Base-by-base conservation (phyloP, 1,140 invertebrate species). In the Doryteuthis pealeii region DNA sequence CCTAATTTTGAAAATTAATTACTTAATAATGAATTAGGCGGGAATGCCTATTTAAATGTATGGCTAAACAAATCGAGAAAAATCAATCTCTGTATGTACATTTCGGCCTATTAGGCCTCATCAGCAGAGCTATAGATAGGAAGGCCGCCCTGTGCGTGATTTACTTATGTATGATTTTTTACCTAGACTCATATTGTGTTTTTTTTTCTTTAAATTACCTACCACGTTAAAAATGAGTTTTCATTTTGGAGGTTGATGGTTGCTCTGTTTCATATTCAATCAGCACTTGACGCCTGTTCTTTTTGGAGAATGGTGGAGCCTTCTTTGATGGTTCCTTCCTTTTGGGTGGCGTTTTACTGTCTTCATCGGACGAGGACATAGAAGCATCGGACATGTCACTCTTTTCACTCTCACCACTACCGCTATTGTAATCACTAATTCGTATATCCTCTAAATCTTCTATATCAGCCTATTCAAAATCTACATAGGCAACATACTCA, bases 261-360 rank as follows among this genome's bases (percentile, higher is more conserved):
- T 80, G 78, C 40, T 83, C 83, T 31, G 87, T 77, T 88, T 92
- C 94, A 83, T 94, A 94, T 88, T 95, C 94, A 81, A 94, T 93
- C 88, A 94, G 92, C n/a, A 95, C 91, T 74, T 90, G 90, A 10
- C 92, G 90, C 81, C 91, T 91, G 0, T 54, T 76, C 81, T 89
- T 89, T 78, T 83, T 83, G 49, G 77, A n/a, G n/a, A n/a, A 74
- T 74, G 83, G 68, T 84, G 76, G 84, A 78, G 89, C 83, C 82
- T 81, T 79, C 22, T 68, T 68, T 28, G 65, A 40, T 32, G 43
- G 33, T 22, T 69, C 32, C 12, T 83, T 77, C 33, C 82, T 82
- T 0, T 81, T 80, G 49, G 72, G 3, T 40, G 35, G 35, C 35
- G 3, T 3, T 5, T 40, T 10, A 40, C 10, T 40, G 35, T 40